Base-by-base conservation (phyloP, 1,140 invertebrate genomes). In the Neotoxoptera formosana region DNA sequence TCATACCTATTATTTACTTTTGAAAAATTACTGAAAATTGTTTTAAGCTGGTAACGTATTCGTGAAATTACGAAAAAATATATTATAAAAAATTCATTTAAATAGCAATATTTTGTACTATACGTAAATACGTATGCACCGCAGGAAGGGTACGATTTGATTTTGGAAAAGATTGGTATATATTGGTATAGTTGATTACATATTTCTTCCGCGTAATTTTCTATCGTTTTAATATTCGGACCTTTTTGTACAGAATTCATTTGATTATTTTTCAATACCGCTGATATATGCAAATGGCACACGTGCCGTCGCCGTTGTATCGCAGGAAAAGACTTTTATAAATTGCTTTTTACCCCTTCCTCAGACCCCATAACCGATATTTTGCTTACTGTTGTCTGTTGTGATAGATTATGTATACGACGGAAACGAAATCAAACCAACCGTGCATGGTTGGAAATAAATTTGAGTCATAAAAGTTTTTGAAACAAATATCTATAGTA, bases 391-490 rank as follows among this genome's bases (percentile, higher is more conserved):
- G 60, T n/a, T 17, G n/a, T 76, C 60, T 76, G 60, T n/a, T 17
- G n/a, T 76, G 30, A 76, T 76, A 34, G 60, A 76, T 76, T 76
- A 76, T 76, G 14, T 76, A 34, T 76, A 6, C 60, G n/a, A n/a
- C 6, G 60, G n/a, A 76, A 76, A 76, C 14, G 60, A 76, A n/a
- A 76, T n/a, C n/a, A 76, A 76, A 76, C 60, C 60, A 76, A 76
- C 60, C n/a, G n/a, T 76, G 60, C 30, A 76, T 20, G n/a, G 17
- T 76, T 30, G 30, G n/a, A 76, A 76, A 76, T 76, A 76, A 76
- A 76, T 76, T 76, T 76, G 60, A 76, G 30, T 76, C n/a, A 76
- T 76, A 76, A 76, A n/a, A 76, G 30, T 76, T 76, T 34, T 76
- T 76, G 60, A 76, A 67, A 67, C 30, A n/a, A 76, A 76, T 76